phyloP scores from a whole-genome alignment of 2,888 invertebrate species.

The Temnothorax rugatulus region DNA sequence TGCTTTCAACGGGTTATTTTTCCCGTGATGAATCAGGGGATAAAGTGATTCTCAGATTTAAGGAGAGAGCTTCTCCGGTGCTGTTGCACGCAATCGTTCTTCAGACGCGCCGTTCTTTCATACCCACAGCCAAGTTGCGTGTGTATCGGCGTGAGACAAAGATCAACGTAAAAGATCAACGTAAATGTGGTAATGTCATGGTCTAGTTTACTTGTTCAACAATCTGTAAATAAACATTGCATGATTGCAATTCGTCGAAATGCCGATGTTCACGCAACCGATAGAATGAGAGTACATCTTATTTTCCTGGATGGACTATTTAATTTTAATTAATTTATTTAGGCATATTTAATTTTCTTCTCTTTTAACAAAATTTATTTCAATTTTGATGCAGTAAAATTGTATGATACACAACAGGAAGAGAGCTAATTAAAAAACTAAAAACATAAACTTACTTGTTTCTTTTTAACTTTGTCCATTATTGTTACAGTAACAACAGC shows the following conservation, averaged over 20 bases:
- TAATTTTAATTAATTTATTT: neutral
- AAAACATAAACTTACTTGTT: neutral
- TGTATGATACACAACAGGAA: neutral
- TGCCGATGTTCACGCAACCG: constrained; percentile 18
- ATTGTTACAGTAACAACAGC: neutral
- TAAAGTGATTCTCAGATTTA: constrained; percentile 16
- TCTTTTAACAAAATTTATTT: neutral
- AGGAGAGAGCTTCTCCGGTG: neutral
- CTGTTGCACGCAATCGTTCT: constrained; percentile 21
- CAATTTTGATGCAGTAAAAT: neutral
- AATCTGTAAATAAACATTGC: constrained; percentile 59
- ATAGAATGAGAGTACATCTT: neutral
- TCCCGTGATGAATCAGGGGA: constrained; percentile 28
- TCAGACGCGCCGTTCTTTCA: neutral
- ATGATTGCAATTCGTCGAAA: constrained; percentile 24
- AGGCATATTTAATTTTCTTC: neutral
- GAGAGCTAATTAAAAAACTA: neutral
- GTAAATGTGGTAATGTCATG: constrained; percentile 43
- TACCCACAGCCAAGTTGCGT: constrained; percentile 1
- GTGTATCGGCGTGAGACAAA: constrained; percentile 16
- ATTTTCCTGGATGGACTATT: neutral
- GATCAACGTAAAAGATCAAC: constrained; percentile 29
- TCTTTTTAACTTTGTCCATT: neutral
- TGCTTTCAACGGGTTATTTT: constrained; percentile 5
- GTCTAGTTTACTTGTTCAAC: constrained; percentile 61